Evolutionary conservation across 2,888 invertebrate species (phyloP).

Genomic region (Eurytoma adleriae): DNA sequence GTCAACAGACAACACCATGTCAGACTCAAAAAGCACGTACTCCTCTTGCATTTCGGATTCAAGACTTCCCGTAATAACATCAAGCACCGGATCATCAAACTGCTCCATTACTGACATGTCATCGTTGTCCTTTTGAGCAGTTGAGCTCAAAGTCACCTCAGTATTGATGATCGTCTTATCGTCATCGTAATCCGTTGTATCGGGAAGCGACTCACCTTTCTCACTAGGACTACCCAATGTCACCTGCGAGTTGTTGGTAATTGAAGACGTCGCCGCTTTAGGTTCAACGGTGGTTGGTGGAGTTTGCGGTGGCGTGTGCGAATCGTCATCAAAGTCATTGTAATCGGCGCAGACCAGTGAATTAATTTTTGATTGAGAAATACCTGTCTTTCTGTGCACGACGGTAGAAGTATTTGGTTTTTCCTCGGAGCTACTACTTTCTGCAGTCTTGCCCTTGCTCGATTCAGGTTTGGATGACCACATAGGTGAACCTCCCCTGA

Average conservation of each 20-base stretch:
- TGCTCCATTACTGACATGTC: slow-evolving; percentile 80
- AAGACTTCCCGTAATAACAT: slow-evolving; percentile 81
- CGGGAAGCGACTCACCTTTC: slow-evolving; percentile 76
- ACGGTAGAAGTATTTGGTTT: slow-evolving; percentile 75
- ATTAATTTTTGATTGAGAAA: slow-evolving; percentile 75
- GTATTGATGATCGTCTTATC: slow-evolving; percentile 79
- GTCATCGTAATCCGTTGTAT: slow-evolving; percentile 80
- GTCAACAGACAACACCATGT: slow-evolving; percentile 79
- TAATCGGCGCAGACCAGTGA: slow-evolving; percentile 80
- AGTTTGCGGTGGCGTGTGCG: slow-evolving; percentile 79
- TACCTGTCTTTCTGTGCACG: slow-evolving; percentile 72
- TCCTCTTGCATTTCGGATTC: slow-evolving; percentile 80
- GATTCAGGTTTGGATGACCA: slow-evolving; percentile 78
- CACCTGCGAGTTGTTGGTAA: slow-evolving; percentile 44
- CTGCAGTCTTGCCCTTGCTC: slow-evolving; percentile 71
- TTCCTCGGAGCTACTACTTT: slow-evolving; percentile 75
- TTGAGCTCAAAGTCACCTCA: slow-evolving; percentile 80
- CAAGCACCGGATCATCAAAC: slow-evolving; percentile 78
- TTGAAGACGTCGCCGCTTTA: slow-evolving; percentile 61
- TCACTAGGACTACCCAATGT: slow-evolving; percentile 73
- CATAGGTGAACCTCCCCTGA: slow-evolving; percentile 83
- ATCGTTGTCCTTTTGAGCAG: slow-evolving; percentile 79
- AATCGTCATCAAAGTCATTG: slow-evolving; percentile 80
- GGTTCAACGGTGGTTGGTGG: slow-evolving; percentile 72
- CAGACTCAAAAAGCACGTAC: slow-evolving; percentile 80